Conservation (phyloP, 1,140 invertebrate genomes). For the Antheraea pernyi region DNA sequence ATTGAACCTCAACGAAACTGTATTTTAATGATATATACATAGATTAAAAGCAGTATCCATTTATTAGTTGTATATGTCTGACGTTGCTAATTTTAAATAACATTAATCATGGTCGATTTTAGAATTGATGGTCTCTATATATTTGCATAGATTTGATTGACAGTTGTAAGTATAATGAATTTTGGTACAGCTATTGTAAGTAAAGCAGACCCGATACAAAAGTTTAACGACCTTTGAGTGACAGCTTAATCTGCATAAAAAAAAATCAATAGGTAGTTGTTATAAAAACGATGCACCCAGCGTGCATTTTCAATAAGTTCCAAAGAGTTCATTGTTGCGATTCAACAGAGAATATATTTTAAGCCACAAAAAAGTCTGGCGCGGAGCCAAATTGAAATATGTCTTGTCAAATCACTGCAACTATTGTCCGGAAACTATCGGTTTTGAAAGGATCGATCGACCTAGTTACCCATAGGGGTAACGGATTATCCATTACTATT, state of each 20-base stretch:
- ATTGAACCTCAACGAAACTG: no score
- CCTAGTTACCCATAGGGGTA: conserved; percentile 48
- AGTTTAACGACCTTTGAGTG: not conserved
- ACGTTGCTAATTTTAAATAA: not conserved
- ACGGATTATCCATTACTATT: conserved; percentile 40
- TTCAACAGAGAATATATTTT: conserved; percentile 40
- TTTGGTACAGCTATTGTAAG: not conserved
- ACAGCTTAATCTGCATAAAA: not conserved
- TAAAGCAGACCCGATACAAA: not conserved
- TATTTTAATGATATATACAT: no score
- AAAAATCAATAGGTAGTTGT: not conserved
- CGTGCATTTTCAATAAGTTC: conserved; percentile 3
- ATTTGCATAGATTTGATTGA: conserved; percentile 1
- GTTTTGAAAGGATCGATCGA: conserved; percentile 54
- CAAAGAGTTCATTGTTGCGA: conserved; percentile 22
- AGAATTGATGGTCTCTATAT: not conserved
- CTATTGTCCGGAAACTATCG: conserved; percentile 46
- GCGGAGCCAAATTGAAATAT: conserved; percentile 55
- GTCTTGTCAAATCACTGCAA: conserved; percentile 47
- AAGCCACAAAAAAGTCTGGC: conserved; percentile 50
- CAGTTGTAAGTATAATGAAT: not conserved
- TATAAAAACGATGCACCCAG: not conserved
- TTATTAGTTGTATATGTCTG: not conserved
- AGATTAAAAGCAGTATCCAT: no score
- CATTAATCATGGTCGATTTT: not conserved